Evolutionary conservation across 2,888 invertebrate genomes (phyloP), one percentile per base, ranked within the genome.

Genomic region (Zygaena filipendulae): DNA sequence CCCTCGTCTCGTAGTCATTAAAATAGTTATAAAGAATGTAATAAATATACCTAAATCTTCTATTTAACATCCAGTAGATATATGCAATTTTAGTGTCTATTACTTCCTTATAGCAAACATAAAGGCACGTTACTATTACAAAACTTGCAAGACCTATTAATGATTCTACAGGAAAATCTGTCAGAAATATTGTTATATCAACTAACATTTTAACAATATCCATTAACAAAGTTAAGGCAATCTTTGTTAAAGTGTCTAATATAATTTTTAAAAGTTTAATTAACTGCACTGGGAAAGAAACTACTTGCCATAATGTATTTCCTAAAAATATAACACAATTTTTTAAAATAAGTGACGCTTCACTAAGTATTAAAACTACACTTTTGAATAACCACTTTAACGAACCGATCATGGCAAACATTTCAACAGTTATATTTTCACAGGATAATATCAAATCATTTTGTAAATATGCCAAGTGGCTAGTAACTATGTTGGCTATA

Each of bases 101-200:
- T 22, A 39, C 38, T 35, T 55, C 52, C 45, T 56, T 59, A 45
- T 60, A 77, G 49, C 70, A 58, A 27, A 77, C 45, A 49, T 50
- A 59, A 13, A 69, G 47, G 11, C 75, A 50, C 6, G 61, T 51
- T 40, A 71, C 58, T 23, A 72, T 44, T 31, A 77, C 64, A 27
- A 67, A 54, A 53, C 60, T 57, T 33, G 63, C 51, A 27, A 79
- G 61, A 18, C 77, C 77, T 40, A 70, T 45, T 39, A 77, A 71
- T 21, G 77, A 75, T 42, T 77, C 60, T 31, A 77, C 58, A 49
- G 77, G 77, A 47, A 79, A 72, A 61, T 79, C 77, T 25, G 74
- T 68, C 30, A 79, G 49, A 48, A 66, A 77, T 43, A 75, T 71
- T 6, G 74, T 72, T 30, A 74, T 51, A 35, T 52, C 59, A 31